A percentile compares a stretch with the other conserved stretches of the same genome.
Evolutionary conservation across 2,113 vertebrate species (phyloP).

Genomic region (Chaetura pelagica): DNA sequence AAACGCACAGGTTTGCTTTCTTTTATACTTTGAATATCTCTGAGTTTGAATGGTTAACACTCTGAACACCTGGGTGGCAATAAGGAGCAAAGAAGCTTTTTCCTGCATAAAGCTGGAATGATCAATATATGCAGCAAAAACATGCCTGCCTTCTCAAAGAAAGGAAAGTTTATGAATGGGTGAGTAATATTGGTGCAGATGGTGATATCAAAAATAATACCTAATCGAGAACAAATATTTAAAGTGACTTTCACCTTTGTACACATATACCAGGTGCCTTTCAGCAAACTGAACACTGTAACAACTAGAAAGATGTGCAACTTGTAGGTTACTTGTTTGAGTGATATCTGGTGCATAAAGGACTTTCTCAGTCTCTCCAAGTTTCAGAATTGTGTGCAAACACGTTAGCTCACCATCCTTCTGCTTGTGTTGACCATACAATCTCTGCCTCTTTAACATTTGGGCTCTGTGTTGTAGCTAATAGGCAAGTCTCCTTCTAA

Average conservation of each 20-base stretch:
- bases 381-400: not conserved
- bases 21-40: not conserved
- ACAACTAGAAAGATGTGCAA: not conserved
- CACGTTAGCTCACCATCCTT: not conserved
- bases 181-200: slow-evolving; percentile 11
- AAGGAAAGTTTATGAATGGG: slow-evolving; percentile 23
- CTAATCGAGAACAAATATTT: slow-evolving; percentile 16
- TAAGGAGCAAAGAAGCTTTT: not conserved
- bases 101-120: not conserved
- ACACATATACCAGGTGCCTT: slow-evolving; percentile 1
- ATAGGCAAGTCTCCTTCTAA: not conserved
- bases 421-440: not conserved
- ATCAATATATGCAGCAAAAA: not conserved
- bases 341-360: not conserved
- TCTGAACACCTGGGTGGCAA: not conserved
- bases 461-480: not conserved
- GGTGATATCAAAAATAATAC: slow-evolving; percentile 7
- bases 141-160: not conserved
- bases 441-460: not conserved
- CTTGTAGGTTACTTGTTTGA: not conserved
- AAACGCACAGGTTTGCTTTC: not conserved
- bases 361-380: not conserved
- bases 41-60: not conserved
- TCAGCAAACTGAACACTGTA: not conserved
- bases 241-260: not conserved